Conservation (phyloP, 2,797 vertebrate genomes). For the Sebastes diaconus region DNA sequence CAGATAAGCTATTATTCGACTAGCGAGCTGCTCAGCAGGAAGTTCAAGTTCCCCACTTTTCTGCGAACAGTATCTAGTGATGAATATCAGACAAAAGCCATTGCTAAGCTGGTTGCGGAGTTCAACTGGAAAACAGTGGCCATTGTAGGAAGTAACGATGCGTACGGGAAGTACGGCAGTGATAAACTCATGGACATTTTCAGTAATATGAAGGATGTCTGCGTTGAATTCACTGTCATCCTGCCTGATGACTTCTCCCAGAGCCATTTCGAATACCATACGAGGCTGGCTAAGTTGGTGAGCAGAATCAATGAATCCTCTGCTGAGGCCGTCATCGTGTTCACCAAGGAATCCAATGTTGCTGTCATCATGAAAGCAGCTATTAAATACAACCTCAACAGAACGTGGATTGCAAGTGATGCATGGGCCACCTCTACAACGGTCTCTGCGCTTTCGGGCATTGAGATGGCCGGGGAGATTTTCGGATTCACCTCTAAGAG, state of each 20-base stretch:
- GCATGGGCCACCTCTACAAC: constrained; percentile 55
- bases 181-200: constrained; percentile 23
- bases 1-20: constrained; percentile 68
- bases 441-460: not conserved
- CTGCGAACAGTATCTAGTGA: constrained; percentile 66
- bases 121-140: constrained; percentile 61
- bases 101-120: constrained; percentile 34
- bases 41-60: constrained; percentile 70
- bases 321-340: constrained; percentile 70
- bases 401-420: constrained; percentile 74
- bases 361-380: constrained; percentile 39
- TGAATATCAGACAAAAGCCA: constrained; percentile 54
- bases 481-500: constrained; percentile 61
- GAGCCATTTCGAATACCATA: rapidly evolving
- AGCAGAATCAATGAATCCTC: not conserved
- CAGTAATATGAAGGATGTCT: not conserved
- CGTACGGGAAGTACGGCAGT: constrained; percentile 62
- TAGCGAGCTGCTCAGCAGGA: constrained; percentile 61
- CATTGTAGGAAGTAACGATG: constrained; percentile 66
- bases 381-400: constrained; percentile 10
- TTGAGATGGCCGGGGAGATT: constrained; percentile 42
- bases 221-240: constrained; percentile 52
- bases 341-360: constrained; percentile 52
- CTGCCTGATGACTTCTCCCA: constrained; percentile 33
- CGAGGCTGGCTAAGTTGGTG: not conserved